A percentile compares a stretch with the other conserved stretches of the same genome.
These are phyloP conservation scores for Seriola aureovittata DNA, from an alignment of 2,113 vertebrate genomes.

Conservation along the genomic window DNA sequence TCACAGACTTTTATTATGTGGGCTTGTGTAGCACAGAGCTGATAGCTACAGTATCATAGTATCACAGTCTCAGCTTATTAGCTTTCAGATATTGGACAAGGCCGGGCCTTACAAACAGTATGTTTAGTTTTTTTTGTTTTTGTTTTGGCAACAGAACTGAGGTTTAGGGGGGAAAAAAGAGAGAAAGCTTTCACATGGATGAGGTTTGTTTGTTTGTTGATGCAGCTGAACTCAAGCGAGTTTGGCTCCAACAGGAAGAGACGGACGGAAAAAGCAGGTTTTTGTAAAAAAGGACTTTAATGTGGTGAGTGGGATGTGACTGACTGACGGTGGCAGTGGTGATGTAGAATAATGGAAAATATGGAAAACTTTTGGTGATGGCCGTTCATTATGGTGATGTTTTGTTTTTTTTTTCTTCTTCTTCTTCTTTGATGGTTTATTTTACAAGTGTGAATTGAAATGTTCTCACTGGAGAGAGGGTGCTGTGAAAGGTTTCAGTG, in stretches of 20 bases:
- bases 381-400: constrained; percentile 31
- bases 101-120: constrained; percentile 75
- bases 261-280: constrained; percentile 33
- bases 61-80: constrained; percentile 38
- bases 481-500: constrained; percentile 60
- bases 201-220: neutral
- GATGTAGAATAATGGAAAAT: neutral
- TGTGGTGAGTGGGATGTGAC: constrained; percentile 5
- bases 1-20: constrained; percentile 31
- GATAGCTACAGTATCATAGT: constrained; percentile 21
- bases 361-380: constrained; percentile 19
- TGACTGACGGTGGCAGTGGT: neutral
- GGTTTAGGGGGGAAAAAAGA: neutral
- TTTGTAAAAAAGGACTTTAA: neutral
- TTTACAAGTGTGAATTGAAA: constrained; percentile 47
- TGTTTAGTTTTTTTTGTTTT: constrained; percentile 21
- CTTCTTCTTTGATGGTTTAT: constrained; percentile 43
- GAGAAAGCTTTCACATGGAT: neutral
- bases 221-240: constrained; percentile 19
- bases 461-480: constrained; percentile 47
- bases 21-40: constrained; percentile 41
- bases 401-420: constrained; percentile 8
- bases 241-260: neutral
- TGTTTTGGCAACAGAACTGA: neutral
- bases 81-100: constrained; percentile 73